Conservation (phyloP, 2,888 invertebrate species). For the Thalpophila matura region DNA sequence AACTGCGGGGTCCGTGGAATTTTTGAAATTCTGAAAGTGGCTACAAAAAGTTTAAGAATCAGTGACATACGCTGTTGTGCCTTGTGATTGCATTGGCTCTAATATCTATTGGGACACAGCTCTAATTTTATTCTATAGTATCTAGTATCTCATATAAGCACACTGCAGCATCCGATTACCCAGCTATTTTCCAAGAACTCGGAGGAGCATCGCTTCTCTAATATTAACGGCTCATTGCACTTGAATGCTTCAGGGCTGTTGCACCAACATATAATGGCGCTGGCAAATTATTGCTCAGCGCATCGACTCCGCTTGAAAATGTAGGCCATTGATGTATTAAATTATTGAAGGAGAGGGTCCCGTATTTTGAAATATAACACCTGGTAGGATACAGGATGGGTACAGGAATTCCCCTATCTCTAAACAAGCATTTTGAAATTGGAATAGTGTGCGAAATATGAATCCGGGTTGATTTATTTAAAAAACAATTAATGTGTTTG, state of each 20-base stretch:
- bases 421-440: too few relatives aligned
- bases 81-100: not conserved
- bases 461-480: too few relatives aligned
- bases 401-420: too few relatives aligned
- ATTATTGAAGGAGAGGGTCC: not conserved
- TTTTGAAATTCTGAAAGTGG: too few relatives aligned
- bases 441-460: too few relatives aligned
- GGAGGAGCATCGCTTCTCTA: slow-evolving; percentile 28
- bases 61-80: too few relatives aligned
- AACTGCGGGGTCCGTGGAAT: too few relatives aligned
- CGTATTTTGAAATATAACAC: not conserved
- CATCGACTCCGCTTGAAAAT: slow-evolving; percentile 18
- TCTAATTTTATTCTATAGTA: not conserved
- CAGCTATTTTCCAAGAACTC: slow-evolving; percentile 41
- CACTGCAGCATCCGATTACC: slow-evolving; percentile 38
- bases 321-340: slow-evolving; percentile 30
- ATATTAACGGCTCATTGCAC: slow-evolving; percentile 59
- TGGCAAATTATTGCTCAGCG: slow-evolving; percentile 38
- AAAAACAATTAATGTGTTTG: too few relatives aligned
- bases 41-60: too few relatives aligned
- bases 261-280: slow-evolving; percentile 38
- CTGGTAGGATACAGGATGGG: not conserved
- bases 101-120: not conserved
- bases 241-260: slow-evolving; percentile 31
- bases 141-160: not conserved